Base-by-base conservation (phyloP, 2,888 invertebrate genomes). In the Dromius quadrimaculatus region DNA sequence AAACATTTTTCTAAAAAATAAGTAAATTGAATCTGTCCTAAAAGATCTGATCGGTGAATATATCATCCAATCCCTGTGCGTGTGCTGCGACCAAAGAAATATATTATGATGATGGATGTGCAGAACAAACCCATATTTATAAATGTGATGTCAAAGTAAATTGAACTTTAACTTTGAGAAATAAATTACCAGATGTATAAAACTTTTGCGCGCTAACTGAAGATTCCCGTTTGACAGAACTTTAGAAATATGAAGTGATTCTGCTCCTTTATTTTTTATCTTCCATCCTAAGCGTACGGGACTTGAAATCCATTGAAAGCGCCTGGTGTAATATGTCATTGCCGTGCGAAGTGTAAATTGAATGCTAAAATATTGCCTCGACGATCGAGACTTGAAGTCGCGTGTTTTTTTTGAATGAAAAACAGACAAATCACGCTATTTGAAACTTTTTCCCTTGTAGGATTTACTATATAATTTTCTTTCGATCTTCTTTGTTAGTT, bases 231-330 rank as follows among this genome's bases (percentile, higher is more conserved):
- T 36, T 59, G 59, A 59, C 9, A 13, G 59, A 59, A 59, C n/a
- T 59, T 59, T 59, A 59, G 36, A 59, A 59, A 59, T 59, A 59
- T 59, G 59, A 59, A 59, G 59, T 59, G 59, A 59, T 59, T 59
- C 19, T 20, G 59, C 19, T 59, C 59, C 36, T 59, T 59, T 59
- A 59, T 59, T 59, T 59, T 59, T 59, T 59, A 59, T 59, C 59
- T 59, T 36, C 59, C 36, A 20, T 36, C 34, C 19, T 23, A 9
- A 1, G 17, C 19, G 36, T n/a, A 9, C 34, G 59, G 36, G 36
- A 59, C 34, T 59, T 59, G 34, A 19, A 59, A 36, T 36, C 59
- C 11, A 6, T 15, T 28, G 50, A 28, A 54, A 54, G 28, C 28
- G 28, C 50, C 15, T 5, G 23, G 50, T 23, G 50, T 54, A 54